Conservation (phyloP, 2,888 invertebrate genomes). For the Xylophagus ater region DNA sequence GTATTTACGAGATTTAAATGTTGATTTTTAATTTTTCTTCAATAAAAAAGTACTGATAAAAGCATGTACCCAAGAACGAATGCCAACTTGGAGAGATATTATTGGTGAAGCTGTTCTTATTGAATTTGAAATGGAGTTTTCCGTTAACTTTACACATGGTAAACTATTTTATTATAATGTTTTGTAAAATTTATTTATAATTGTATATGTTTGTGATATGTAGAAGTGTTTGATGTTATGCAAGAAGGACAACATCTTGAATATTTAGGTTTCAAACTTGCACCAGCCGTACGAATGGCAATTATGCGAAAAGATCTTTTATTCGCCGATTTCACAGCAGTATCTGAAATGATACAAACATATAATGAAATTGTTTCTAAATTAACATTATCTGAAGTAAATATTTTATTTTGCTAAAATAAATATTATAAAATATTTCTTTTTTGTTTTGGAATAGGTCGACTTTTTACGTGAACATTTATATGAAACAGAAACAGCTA, state of each 20-base stretch:
- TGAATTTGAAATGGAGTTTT: conserved; percentile 55
- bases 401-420: conserved; percentile 8
- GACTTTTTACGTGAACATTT: conserved; percentile 57
- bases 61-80: conserved; percentile 26
- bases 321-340: conserved; percentile 52
- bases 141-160: conserved; percentile 47
- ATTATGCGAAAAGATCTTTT: conserved; percentile 43
- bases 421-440: conserved; percentile 6
- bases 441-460: conserved; percentile 35
- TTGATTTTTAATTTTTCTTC: conserved; percentile 1
- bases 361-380: conserved; percentile 55
- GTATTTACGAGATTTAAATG: neutral
- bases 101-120: conserved; percentile 55
- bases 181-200: neutral
- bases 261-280: conserved; percentile 50
- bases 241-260: conserved; percentile 67
- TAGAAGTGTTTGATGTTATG: conserved; percentile 53
- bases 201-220: conserved; percentile 2
- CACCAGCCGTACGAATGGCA: conserved; percentile 43
- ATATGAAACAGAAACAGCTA: conserved; percentile 58
- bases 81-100: conserved; percentile 57
- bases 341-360: conserved; percentile 46
- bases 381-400: conserved; percentile 61
- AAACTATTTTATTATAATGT: conserved; percentile 3
- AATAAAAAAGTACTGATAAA: conserved; percentile 34